These are phyloP conservation scores for Tichodroma muraria DNA, from an alignment of 2,113 vertebrate species.

Conservation along the genomic window DNA sequence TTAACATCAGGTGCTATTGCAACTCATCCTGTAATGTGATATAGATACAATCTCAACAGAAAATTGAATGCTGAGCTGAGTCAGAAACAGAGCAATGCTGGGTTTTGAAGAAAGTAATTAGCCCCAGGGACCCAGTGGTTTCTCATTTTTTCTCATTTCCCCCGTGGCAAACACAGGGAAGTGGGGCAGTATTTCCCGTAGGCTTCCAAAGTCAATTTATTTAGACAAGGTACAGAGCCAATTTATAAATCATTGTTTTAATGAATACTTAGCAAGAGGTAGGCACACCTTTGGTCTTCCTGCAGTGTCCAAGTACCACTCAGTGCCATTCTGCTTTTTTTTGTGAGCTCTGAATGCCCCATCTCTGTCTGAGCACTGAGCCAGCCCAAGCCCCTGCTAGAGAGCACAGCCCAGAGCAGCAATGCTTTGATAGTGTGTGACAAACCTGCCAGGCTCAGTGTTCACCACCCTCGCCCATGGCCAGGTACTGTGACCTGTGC, in stretches of 20 bases:
- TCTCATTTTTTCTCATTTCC: slow-evolving; percentile 50
- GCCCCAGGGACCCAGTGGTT: neutral
- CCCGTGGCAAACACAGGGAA: neutral
- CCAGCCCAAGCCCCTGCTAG: neutral
- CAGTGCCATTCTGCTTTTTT: neutral
- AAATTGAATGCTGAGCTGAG: slow-evolving; percentile 19
- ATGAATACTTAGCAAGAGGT: neutral
- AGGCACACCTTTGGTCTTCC: neutral
- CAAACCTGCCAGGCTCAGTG: neutral
- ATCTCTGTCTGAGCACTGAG: neutral
- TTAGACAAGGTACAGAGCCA: neutral
- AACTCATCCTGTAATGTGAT: slow-evolving; percentile 31
- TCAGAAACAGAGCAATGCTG: slow-evolving; percentile 27
- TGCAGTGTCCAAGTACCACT: neutral
- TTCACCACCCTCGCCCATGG: neutral
- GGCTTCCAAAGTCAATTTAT: slow-evolving; percentile 3
- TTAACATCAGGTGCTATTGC: slow-evolving; percentile 35
- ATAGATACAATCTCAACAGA: slow-evolving; percentile 55
- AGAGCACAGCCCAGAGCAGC: neutral
- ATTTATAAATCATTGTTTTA: neutral
- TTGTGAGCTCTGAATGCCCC: neutral
- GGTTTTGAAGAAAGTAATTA: slow-evolving; percentile 37
- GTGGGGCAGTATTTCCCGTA: neutral
- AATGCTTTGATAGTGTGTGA: neutral
- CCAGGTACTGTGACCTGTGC: neutral